These are phyloP conservation scores for Drosophila pandora DNA, from an alignment of 1,140 invertebrate species.

Conservation along the genomic window DNA sequence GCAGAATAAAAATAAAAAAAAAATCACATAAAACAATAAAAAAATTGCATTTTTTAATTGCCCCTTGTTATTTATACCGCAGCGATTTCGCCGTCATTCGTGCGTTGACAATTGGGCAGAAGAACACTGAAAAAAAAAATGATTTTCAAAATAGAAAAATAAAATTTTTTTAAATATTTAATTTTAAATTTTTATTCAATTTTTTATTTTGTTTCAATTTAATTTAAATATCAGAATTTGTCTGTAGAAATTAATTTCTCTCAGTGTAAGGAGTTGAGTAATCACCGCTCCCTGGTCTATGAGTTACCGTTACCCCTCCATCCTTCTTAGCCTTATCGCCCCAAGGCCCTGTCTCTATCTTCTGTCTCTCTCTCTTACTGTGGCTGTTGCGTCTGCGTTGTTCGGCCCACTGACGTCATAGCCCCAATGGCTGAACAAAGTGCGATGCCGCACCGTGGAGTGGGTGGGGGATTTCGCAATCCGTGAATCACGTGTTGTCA, in stretches of 20 bases:
- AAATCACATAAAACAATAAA: conserved; percentile 47
- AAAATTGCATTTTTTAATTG: conserved; percentile 71
- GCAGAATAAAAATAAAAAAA: conserved; percentile 21
- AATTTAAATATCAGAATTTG: not conserved
- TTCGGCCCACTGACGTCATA: conserved; percentile 48
- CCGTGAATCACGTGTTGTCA: conserved; percentile 38
- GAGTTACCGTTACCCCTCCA: conserved; percentile 1
- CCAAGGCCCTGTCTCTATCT: not conserved
- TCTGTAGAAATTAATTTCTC: not conserved
- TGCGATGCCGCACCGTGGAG: conserved; percentile 37
- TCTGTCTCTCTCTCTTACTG: conserved; percentile 3
- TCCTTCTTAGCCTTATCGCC: not conserved
- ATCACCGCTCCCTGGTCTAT: conserved; percentile 33
- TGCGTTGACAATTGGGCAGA: conserved; percentile 31
- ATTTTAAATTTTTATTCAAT: not conserved
- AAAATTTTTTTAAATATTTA: not conserved
- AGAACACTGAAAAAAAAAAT: not conserved
- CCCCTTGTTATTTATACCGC: conserved; percentile 61
- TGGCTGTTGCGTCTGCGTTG: conserved; percentile 63
- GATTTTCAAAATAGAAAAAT: not conserved
- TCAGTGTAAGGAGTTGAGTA: conserved; percentile 38
- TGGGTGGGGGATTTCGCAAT: conserved; percentile 28
- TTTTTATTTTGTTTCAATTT: not conserved
- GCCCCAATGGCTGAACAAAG: conserved; percentile 30
- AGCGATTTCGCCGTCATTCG: conserved; percentile 42